Base-by-base conservation (phyloP, 2,888 invertebrate species). In the Hesperia comma region DNA sequence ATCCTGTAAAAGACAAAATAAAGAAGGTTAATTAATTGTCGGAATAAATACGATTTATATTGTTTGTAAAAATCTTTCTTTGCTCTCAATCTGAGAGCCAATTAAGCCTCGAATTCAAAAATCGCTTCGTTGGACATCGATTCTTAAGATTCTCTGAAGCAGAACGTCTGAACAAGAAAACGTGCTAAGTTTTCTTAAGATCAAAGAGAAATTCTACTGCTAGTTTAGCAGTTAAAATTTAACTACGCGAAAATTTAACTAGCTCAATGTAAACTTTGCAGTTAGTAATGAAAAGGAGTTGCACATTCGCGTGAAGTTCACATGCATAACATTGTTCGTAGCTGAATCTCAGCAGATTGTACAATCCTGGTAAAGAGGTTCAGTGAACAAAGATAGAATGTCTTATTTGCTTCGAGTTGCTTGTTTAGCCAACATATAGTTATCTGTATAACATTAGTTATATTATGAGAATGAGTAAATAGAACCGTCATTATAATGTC, bases 91-190 rank as follows among this genome's bases (percentile, higher is more conserved):
- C 63, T 21, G 51, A 64, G 53, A 64, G 64, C 58, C 64, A 64
- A 58, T 64, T 64, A 64, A 64, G 58, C 10, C 57, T 63, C 63
- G 21, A 49, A 57, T 57, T 43, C 53, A 58, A 64, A 58, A 64
- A 60, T 58, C 64, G 58, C 51, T 64, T 64, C 53, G 57, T 64
- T 58, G 58, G 58, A 53, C 53, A 57, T 64, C 53, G 53, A 64
- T 58, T 58, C 58, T 58, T 19, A 41, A 64, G 64, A 58, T 58
- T 21, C 61, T 33, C 15, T 53, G 40, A 53, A 43, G 58, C 53
- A 43, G 58, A 64, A 53, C 32, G 43, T 17, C 43, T 57, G 49
- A 43, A 41, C 58, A 58, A 64, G 53, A 64, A 64, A 64, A 64
- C 33, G 58, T 64, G 63, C 54, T 64, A 58, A 41, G 58, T 58